Evolutionary conservation across 1,140 invertebrate species (phyloP).

Genomic region (Oedothorax gibbosus): DNA sequence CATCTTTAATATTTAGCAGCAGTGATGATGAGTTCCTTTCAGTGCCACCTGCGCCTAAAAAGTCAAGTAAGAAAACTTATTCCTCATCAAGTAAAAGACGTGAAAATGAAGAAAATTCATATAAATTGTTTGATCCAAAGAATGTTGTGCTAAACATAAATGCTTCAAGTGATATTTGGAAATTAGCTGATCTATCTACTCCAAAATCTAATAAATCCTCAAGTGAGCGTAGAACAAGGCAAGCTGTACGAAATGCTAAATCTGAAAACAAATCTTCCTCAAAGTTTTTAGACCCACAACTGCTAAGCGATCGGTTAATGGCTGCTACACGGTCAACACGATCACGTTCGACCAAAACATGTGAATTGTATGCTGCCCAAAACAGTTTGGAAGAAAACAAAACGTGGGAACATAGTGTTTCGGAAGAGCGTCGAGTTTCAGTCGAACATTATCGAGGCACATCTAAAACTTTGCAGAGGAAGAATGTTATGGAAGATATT

Average conservation of each 20-base stretch:
- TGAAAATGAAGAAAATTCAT: neutral
- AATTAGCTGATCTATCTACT: neutral
- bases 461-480: neutral
- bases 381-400: no score
- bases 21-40: slow-evolving; percentile 39
- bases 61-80: neutral
- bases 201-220: neutral
- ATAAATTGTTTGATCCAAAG: slow-evolving; percentile 5
- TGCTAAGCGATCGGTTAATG: no score
- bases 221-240: neutral
- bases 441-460: slow-evolving; percentile 14
- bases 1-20: slow-evolving; percentile 13
- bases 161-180: slow-evolving; percentile 46
- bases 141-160: neutral
- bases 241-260: neutral
- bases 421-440: neutral
- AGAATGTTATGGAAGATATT: neutral
- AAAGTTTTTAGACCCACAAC: no score
- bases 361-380: no score
- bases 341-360: no score
- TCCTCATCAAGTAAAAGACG: neutral
- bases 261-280: neutral
- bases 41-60: neutral
- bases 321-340: no score
- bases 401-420: no score